A percentile compares a stretch with the other conserved stretches of the same genome.
phyloP scores from a whole-genome alignment of 1,140 invertebrate species.

The Dreissena rostriformis region DNA sequence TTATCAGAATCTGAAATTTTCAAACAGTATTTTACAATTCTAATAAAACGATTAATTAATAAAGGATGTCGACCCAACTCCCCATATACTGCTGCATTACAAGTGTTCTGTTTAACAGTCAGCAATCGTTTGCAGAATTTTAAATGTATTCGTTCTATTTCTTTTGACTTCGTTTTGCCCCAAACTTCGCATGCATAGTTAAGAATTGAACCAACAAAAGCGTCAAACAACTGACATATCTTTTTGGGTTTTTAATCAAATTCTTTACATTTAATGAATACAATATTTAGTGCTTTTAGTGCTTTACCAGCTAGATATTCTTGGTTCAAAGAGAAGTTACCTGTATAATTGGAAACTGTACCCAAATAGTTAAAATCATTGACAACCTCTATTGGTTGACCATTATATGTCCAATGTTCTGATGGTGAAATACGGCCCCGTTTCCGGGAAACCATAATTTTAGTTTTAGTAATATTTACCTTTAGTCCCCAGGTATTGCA shows the following conservation, averaged over 20 bases:
- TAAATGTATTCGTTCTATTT: constrained; percentile 23
- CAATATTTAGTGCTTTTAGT: too few relatives aligned
- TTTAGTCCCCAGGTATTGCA: too few relatives aligned
- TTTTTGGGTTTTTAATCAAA: neutral
- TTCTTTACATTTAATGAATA: neutral
- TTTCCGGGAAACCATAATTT: too few relatives aligned
- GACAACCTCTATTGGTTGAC: too few relatives aligned
- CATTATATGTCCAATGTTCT: too few relatives aligned
- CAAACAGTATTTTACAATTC: constrained; percentile 8
- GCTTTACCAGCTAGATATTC: too few relatives aligned
- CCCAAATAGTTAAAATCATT: too few relatives aligned
- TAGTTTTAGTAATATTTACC: too few relatives aligned
- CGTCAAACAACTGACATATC: constrained; percentile 6
- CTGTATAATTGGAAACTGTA: too few relatives aligned
- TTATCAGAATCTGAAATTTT: neutral
- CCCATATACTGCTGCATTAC: constrained; percentile 18
- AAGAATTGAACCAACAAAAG: constrained; percentile 24
- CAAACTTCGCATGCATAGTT: constrained; percentile 15
- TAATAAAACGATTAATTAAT: constrained; percentile 5
- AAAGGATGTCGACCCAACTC: constrained; percentile 22
- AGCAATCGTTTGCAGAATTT: constrained; percentile 30
- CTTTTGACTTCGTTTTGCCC: constrained; percentile 20
- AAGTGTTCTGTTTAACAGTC: constrained; percentile 12
- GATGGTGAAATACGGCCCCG: too few relatives aligned
- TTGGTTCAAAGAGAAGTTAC: too few relatives aligned